Base-by-base conservation (phyloP, 1,140 invertebrate species). In the Achatina immaculata region DNA sequence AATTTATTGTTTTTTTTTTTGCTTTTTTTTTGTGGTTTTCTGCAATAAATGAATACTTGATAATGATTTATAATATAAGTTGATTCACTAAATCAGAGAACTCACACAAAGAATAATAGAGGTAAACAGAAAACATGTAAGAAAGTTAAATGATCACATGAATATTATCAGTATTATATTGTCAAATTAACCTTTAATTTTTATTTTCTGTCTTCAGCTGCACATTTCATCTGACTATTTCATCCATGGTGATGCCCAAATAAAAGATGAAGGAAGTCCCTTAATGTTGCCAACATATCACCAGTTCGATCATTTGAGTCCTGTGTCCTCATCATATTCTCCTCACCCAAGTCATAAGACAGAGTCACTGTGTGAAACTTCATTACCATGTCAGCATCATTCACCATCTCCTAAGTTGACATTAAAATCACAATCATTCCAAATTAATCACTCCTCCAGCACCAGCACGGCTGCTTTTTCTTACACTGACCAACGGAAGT, bases 261-360 rank as follows among this genome's bases (percentile, higher is more conserved):
- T 68, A 40, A 78, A 78, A 34, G 76, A 78, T 2, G 76, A 78
- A 24, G 34, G 58, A 38, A 48, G 40, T 68, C 65, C 28, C n/a
- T 38, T 78, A 9, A 36, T 36, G n/a, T 42, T 68, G 62, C 65
- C 76, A 73, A 43, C 11, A 3, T 73, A 7, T 73, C 71, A 58
- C 34, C 78, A 40, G 24, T 66, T 21, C 38, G 38, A 42, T 51
- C 24, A 58, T 55, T 72, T 71, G 43, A 66, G 45, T 42, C 43
- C 62, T 3, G 14, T 43, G 2, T 21, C 45, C 0, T 69, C 72
- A 21, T 51, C 76, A 6, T 62, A 31, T 16, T 62, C 58, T 62
- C 58, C 58, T 7, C 58, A 62, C 4, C 58, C 28, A 9, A 28
- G 31, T 34, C 31, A 62, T 28, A 62, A n/a, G n/a, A 62, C 31